Percentiles rank a stretch among this genome's conserved stretches.
These are phyloP conservation scores for Pectinophora gossypiella DNA, from an alignment of 1,140 invertebrate genomes.

Conservation along the genomic window DNA sequence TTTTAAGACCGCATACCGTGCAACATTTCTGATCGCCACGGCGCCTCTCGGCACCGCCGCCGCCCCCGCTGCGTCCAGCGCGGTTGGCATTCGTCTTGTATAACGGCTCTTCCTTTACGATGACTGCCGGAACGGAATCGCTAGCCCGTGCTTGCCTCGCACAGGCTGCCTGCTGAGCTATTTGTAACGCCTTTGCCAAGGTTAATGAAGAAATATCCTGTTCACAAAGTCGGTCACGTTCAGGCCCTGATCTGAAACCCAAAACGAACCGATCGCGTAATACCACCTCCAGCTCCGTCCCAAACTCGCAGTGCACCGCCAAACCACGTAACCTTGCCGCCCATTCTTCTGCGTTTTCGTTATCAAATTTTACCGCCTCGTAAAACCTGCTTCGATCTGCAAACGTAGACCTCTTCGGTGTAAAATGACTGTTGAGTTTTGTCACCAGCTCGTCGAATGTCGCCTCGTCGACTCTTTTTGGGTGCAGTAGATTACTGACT, in stretches of 20 bases:
- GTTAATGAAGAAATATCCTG: conserved; percentile 20
- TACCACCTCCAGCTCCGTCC: too few species aligned
- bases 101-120: conserved; percentile 6
- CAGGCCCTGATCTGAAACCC: too few species aligned
- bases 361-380: background rate
- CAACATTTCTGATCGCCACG: conserved; percentile 19
- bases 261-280: too few species aligned
- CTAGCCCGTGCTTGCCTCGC: too few species aligned
- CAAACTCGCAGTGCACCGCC: too few species aligned
- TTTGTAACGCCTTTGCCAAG: conserved; percentile 26
- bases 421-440: conserved; percentile 4
- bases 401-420: too few species aligned
- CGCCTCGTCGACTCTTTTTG: background rate
- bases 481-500: background rate
- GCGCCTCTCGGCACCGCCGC: background rate
- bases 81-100: background rate
- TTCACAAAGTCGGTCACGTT: conserved; percentile 22
- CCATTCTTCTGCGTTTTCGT: conserved; percentile 16
- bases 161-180: conserved; percentile 23
- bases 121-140: too few species aligned
- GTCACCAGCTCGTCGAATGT: background rate
- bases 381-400: conserved; percentile 3
- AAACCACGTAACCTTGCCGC: conserved; percentile 25
- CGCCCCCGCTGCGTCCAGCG: background rate
- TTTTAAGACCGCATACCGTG: conserved; percentile 14